Base-by-base conservation (phyloP, 2,113 vertebrate genomes). In the Ploceus nigricollis region DNA sequence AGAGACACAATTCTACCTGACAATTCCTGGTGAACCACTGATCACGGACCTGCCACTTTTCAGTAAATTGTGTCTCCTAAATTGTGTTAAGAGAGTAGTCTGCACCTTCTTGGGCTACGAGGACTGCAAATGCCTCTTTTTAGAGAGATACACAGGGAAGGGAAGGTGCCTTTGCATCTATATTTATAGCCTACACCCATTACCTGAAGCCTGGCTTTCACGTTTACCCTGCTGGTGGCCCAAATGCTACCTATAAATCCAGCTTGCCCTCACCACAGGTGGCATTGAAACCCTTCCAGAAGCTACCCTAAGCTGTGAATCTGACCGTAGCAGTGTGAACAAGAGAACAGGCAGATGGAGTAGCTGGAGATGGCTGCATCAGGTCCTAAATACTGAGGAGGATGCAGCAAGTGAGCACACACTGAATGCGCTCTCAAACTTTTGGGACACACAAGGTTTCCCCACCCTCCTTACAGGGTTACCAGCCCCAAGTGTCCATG, bases 71-170 rank as follows among this genome's bases (percentile, higher is more conserved):
- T 42, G 14, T 40, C 54, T 83, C 44, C 48, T 64, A 65, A 89
- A 3, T 24, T 56, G 20, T 30, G 4, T 27, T 30, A 48, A 87
- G 53, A 58, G 9, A 16, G 27, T 39, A 42, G 50, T 65, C 54
- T 81, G 37, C 45, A 40, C 0, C 0, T 72, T 73, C 14, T 19
- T 81, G 35, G 23, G 24, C 40, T 57, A 53, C 0, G 0, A 86
- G 24, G 60, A 31, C 40, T 65, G 42, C n/a, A 81, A 82, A 77
- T 39, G 14, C 27, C 23, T 60, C 48, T 76, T 63, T 82, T 72
- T 21, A 68, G 53, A 50, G 42, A 66, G 37, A 19, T 33, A 8
- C 53, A 9, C 14, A 22, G 11, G 54, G 30, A 35, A 89, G 30
- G 11, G 27, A 39, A 51, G 6, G 20, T 51, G 45, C 23, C 27